Conservation (phyloP, 2,797 vertebrate genomes). For the Eulemur albifrons region DNA sequence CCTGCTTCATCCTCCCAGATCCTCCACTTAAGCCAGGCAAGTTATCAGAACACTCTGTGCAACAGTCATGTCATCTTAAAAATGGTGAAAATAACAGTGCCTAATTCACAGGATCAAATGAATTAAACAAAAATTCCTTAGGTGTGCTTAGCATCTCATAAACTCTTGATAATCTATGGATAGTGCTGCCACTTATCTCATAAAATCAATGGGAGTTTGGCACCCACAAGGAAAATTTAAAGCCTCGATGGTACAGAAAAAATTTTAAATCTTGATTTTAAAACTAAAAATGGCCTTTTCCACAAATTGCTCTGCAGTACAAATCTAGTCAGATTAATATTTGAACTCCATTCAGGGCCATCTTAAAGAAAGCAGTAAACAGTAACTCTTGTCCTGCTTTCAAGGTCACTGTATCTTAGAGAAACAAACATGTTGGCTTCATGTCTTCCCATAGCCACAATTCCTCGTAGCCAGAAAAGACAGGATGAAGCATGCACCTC, state of each 20-base stretch:
- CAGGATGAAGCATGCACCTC: neutral
- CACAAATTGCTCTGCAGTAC: neutral
- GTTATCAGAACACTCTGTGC: neutral
- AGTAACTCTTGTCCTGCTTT: neutral
- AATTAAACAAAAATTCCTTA: neutral
- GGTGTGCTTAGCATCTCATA: neutral
- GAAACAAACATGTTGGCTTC: neutral
- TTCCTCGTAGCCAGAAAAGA: neutral
- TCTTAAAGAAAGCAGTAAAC: neutral
- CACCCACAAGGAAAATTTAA: neutral
- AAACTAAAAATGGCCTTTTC: constrained; percentile 1
- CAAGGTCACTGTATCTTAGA: neutral
- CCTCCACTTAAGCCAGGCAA: neutral
- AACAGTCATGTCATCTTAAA: neutral
- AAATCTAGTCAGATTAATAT: neutral
- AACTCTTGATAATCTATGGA: neutral
- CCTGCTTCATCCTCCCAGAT: neutral
- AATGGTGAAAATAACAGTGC: neutral
- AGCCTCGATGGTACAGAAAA: neutral
- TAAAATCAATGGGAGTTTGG: neutral
- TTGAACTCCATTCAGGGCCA: neutral
- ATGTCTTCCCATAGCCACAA: neutral
- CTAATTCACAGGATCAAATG: neutral
- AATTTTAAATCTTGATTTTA: neutral
- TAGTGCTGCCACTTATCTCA: neutral